phyloP scores from a whole-genome alignment of 30 jellyfish, hydroid and myxozoan species.

The Mastigias papua region DNA sequence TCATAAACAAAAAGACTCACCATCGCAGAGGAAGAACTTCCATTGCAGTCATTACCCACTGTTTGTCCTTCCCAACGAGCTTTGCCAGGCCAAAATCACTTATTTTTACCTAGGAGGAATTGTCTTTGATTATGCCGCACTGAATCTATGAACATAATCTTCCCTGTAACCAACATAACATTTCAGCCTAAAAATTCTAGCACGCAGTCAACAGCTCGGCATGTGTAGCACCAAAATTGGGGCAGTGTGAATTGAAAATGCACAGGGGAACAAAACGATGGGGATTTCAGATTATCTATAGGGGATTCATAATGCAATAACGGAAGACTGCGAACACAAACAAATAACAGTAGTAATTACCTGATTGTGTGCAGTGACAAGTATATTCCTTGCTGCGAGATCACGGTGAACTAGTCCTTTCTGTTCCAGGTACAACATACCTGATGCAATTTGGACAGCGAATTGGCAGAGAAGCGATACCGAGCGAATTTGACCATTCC shows the following conservation, averaged over 20 bases:
- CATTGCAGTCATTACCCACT: slow-evolving; percentile 85
- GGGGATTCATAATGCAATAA: too few relatives aligned
- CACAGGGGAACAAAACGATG: too few relatives aligned
- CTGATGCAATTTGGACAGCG: slow-evolving; percentile 97
- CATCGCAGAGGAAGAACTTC: slow-evolving; percentile 94
- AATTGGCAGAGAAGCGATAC: slow-evolving; percentile 87
- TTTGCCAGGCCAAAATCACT: slow-evolving; percentile 97
- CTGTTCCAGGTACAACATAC: slow-evolving; percentile 91
- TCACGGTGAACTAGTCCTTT: slow-evolving; percentile 95
- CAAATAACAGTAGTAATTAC: too few relatives aligned
- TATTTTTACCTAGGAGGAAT: slow-evolving; percentile 82
- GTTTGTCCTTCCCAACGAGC: slow-evolving; percentile 75
- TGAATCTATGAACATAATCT: too few relatives aligned
- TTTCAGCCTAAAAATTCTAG: too few relatives aligned
- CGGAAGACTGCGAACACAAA: too few relatives aligned
- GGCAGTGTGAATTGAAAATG: too few relatives aligned
- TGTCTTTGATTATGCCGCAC: too few relatives aligned
- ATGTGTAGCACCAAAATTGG: too few relatives aligned
- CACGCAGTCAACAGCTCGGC: too few relatives aligned
- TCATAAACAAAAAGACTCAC: slow-evolving; percentile 18
- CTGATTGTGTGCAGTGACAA: slow-evolving; percentile 90
- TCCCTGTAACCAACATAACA: too few relatives aligned
- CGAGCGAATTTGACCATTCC: slow-evolving; percentile 53
- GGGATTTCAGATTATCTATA: too few relatives aligned
- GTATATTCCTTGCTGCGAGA: slow-evolving; percentile 95